Evolutionary conservation across 2,113 vertebrate species (phyloP), one percentile per base, ranked within the genome.

Genomic region (Alligator mississippiensis): DNA sequence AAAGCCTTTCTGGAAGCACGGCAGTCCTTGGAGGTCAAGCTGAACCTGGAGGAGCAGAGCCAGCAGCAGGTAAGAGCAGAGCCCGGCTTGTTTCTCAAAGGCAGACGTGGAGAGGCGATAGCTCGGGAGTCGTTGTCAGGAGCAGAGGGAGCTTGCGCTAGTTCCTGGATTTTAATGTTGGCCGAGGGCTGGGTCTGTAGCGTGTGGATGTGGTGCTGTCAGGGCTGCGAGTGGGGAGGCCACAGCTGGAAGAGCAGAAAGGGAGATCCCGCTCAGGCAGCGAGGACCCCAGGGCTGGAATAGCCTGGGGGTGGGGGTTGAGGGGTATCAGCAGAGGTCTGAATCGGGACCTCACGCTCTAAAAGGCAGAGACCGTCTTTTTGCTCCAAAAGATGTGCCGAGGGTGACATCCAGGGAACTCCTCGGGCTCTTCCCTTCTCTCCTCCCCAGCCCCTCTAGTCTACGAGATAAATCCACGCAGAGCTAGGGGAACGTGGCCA

Each of bases 11-110:
- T 99, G 30, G 99, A 99, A 95, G 99, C 99, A 0, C 98, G 99
- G 68, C 99, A 99, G 95, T 99, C 99, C 2, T 98, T 99, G 15
- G 98, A 99, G 96, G 99, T 99, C 95, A 99, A 99, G 97, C 98
- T 99, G 95, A 99, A 99, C 70, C 97, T 99, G 91, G 99, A 99
- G 95, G 99, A 99, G 60, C 99, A 99, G 97, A 99, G 99, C 90
- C 98, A 99, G 91, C 99, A 99, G 96, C 99, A 99, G 99, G 99
- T 99, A 91, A 97, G 97, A 90, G 11, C 18, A 8, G 12, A 2
- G 0, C 9, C 13, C 5, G 7, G 11, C 57, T 16, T 19, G 68
- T 19, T 19, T 54, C 16, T 2, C 9, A 2, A 2, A 57, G 38
- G 38, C 38, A 38, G 38, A 38, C 5, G 38, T 38, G 38, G 38